phyloP scores from a whole-genome alignment of 2,888 invertebrate species.

The Cordilura impudica region DNA sequence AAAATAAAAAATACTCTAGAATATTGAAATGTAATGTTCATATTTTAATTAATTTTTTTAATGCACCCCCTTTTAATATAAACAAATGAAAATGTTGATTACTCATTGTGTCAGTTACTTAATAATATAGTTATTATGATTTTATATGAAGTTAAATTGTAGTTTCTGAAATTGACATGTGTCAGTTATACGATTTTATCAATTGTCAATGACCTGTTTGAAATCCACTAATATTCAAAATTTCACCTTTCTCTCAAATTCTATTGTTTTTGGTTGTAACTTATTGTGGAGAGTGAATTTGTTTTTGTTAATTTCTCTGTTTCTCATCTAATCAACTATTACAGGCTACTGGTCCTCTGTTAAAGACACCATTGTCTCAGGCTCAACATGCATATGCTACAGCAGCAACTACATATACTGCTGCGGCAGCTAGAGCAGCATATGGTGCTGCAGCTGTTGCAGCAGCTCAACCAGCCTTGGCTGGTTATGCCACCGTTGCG shows the following conservation, averaged over 20 bases:
- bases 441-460: slow-evolving; percentile 87
- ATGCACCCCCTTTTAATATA: not conserved
- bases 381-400: slow-evolving; percentile 94
- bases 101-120: not conserved
- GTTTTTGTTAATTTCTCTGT: slow-evolving; percentile 22
- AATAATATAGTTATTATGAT: not conserved
- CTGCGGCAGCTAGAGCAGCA: slow-evolving; percentile 90
- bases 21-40: not conserved
- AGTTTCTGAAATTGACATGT: slow-evolving; percentile 44
- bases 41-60: not conserved
- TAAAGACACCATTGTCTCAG: slow-evolving; percentile 88
- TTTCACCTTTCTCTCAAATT: slow-evolving; percentile 29
- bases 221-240: slow-evolving; percentile 48
- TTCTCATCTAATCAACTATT: slow-evolving; percentile 36
- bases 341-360: slow-evolving; percentile 86
- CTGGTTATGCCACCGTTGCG: slow-evolving; percentile 85
- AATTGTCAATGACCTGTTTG: slow-evolving; percentile 48
- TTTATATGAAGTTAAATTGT: slow-evolving; percentile 34
- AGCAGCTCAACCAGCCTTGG: slow-evolving; percentile 80
- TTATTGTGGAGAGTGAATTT: not conserved
- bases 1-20: too few relatives aligned
- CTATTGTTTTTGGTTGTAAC: slow-evolving; percentile 22
- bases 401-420: slow-evolving; percentile 91
- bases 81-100: not conserved
- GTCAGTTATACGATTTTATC: slow-evolving; percentile 36